Evolutionary conservation across 2,888 invertebrate species (phyloP).

Genomic region (Carabus problematicus): DNA sequence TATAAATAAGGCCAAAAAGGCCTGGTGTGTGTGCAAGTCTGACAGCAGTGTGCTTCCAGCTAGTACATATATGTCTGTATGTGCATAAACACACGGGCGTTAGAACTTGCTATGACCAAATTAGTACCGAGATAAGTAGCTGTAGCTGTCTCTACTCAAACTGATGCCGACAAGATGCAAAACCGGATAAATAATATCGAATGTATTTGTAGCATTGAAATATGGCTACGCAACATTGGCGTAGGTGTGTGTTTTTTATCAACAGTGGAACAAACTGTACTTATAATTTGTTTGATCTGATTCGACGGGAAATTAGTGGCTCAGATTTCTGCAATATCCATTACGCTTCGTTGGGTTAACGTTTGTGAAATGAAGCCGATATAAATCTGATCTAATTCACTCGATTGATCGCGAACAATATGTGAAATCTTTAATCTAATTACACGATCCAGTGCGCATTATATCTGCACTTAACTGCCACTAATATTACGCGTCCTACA

Average conservation of each 20-base stretch:
- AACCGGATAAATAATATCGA: conserved; percentile 21
- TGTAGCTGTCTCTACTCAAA: conserved; percentile 21
- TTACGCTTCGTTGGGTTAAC: no score
- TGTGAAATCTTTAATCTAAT: conserved; percentile 21
- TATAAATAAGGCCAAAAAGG: conserved; percentile 31
- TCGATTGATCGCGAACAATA: conserved; percentile 26
- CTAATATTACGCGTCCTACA: neutral
- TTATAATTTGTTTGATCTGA: no score
- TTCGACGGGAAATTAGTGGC: no score
- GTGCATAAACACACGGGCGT: neutral
- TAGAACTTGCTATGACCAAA: conserved; percentile 33
- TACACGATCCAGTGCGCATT: conserved; percentile 21
- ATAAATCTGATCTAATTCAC: conserved; percentile 18
- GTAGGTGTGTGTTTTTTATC: neutral
- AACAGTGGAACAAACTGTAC: no score
- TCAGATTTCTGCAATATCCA: no score
- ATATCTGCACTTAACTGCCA: conserved; percentile 27
- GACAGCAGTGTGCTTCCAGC: no score
- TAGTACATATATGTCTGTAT: conserved; percentile 14
- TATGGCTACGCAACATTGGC: conserved; percentile 6
- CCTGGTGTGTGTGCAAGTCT: neutral
- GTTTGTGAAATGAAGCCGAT: neutral
- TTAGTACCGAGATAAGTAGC: conserved; percentile 11
- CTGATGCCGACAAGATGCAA: conserved; percentile 31
- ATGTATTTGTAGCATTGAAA: conserved; percentile 24